Conservation (phyloP, 30 jellyfish, hydroid and myxozoan genomes). For the Mastigias papua region DNA sequence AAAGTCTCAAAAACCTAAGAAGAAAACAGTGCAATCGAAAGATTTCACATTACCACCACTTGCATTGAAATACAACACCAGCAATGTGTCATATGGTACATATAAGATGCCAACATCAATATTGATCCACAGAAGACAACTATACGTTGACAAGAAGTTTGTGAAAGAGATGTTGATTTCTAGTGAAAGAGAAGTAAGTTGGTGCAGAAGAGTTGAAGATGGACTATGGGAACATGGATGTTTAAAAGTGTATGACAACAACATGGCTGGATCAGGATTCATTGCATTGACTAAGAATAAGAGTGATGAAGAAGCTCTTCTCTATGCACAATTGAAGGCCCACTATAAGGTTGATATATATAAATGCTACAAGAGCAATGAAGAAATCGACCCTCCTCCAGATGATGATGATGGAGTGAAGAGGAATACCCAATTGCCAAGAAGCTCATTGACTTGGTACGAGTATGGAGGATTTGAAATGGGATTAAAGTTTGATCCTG, state of each 20-base stretch:
- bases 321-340: conserved; percentile 27
- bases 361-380: conserved; percentile 61
- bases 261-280: conserved; percentile 38
- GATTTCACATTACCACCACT: conserved; percentile 27
- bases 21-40: neutral
- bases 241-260: conserved; percentile 25
- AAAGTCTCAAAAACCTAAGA: neutral
- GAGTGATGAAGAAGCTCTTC: conserved; percentile 23
- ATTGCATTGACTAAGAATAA: conserved; percentile 32
- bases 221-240: conserved; percentile 72
- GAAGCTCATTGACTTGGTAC: neutral
- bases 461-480: neutral
- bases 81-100: conserved; percentile 1
- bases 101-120: conserved; percentile 49
- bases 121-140: conserved; percentile 37
- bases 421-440: neutral
- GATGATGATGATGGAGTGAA: too few species aligned
- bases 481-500: neutral
- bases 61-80: conserved; percentile 13
- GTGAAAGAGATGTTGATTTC: neutral
- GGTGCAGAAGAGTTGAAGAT: conserved; percentile 43
- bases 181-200: conserved; percentile 11
- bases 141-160: conserved; percentile 23
- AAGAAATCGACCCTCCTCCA: too few species aligned
- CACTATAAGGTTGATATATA: conserved; percentile 24